These are phyloP conservation scores for Morelia viridis DNA, from an alignment of 2,797 vertebrate species.

Conservation along the genomic window DNA sequence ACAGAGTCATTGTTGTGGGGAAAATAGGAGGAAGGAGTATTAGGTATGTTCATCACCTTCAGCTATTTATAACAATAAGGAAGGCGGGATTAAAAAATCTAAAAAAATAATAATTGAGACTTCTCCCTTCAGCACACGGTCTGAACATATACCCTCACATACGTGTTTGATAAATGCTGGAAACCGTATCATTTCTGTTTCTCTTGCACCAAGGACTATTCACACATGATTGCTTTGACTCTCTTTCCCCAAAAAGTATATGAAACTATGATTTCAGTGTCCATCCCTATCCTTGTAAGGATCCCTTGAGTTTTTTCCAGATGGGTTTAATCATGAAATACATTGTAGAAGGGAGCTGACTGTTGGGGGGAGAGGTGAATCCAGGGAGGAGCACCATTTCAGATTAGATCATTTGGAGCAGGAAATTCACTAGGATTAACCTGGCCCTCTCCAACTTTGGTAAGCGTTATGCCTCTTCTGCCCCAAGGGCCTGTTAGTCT, in stretches of 20 bases:
- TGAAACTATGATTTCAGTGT: neutral
- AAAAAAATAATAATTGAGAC: neutral
- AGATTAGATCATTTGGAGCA: neutral
- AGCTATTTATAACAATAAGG: no score
- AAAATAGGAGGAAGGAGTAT: no score
- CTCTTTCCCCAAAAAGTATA: neutral
- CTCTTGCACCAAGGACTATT: neutral
- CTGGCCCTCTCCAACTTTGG: neutral
- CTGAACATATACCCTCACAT: neutral
- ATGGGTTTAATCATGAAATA: neutral
- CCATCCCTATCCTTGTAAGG: neutral
- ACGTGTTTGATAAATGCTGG: neutral
- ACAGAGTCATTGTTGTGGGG: no score
- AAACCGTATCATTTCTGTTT: neutral
- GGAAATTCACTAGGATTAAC: neutral
- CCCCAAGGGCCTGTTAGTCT: neutral
- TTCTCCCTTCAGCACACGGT: neutral
- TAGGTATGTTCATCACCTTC: no score
- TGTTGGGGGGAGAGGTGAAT: neutral
- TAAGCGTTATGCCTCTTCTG: neutral
- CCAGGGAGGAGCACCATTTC: neutral
- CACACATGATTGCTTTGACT: neutral
- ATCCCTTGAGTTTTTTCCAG: neutral
- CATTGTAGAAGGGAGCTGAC: neutral
- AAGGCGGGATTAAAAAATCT: no score